phyloP scores from a whole-genome alignment of 2,113 vertebrate species.

The Condylura cristata region DNA sequence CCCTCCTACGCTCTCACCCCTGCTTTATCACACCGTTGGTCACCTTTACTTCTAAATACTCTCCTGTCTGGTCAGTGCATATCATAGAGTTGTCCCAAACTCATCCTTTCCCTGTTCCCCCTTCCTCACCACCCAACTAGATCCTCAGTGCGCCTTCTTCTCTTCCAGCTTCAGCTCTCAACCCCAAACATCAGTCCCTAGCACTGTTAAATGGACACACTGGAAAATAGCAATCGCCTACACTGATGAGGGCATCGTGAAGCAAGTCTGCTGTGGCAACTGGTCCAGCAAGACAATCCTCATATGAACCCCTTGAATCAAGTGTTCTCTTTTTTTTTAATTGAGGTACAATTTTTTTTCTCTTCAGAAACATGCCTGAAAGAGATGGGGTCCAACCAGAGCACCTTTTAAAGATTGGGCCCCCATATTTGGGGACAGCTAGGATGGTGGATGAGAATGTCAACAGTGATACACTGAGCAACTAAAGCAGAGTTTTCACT shows the following conservation, averaged over 20 bases:
- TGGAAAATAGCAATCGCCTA: not conserved
- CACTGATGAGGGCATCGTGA: accelerated
- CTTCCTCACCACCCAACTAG: too few relatives aligned
- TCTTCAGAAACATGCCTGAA: not conserved
- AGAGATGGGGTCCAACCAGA: not conserved
- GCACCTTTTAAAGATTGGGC: too few relatives aligned
- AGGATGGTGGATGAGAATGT: too few relatives aligned
- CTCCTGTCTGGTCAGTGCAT: not conserved
- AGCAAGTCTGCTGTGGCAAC: not conserved
- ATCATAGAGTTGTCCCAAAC: not conserved
- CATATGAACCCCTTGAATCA: not conserved
- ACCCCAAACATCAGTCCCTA: too few relatives aligned
- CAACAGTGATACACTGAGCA: too few relatives aligned
- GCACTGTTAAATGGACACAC: not conserved
- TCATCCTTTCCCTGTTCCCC: too few relatives aligned
- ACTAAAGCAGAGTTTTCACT: too few relatives aligned
- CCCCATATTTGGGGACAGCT: too few relatives aligned
- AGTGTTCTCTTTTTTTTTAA: too few relatives aligned
- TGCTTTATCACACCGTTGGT: not conserved
- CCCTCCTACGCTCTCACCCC: not conserved
- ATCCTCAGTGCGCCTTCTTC: not conserved
- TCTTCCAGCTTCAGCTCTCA: not conserved
- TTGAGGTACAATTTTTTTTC: not conserved
- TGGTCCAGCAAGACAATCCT: not conserved
- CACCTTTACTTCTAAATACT: not conserved